Conservation (phyloP, 2,113 vertebrate genomes). For the Collichthys lucidus region DNA sequence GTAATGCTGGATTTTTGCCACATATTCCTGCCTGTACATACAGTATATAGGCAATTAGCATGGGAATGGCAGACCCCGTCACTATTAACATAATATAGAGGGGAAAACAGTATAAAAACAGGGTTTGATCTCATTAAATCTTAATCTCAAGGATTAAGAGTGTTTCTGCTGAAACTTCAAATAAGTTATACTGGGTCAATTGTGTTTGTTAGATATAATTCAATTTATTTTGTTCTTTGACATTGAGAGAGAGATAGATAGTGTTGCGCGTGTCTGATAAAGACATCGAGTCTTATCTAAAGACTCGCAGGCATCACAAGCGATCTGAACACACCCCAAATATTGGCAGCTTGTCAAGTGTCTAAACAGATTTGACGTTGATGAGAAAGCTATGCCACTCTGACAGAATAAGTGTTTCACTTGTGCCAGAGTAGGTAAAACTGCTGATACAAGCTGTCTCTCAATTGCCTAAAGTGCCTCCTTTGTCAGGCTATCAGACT, state of each 20-base stretch:
- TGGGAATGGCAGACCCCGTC: not conserved
- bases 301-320: slow-evolving; percentile 43
- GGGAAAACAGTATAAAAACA: not conserved
- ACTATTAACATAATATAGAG: not conserved
- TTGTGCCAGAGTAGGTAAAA: slow-evolving; percentile 73
- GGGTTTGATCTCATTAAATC: not conserved
- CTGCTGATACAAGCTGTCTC: slow-evolving; percentile 78
- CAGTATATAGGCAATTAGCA: not conserved
- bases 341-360: slow-evolving; percentile 77
- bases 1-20: not conserved
- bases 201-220: slow-evolving; percentile 12
- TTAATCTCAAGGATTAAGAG: not conserved
- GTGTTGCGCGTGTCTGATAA: slow-evolving; percentile 40
- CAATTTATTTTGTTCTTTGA: slow-evolving; percentile 28
- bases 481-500: slow-evolving; percentile 70
- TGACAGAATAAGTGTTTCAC: slow-evolving; percentile 72
- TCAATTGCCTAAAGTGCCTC: slow-evolving; percentile 77
- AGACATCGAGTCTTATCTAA: slow-evolving; percentile 52
- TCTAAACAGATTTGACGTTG: slow-evolving; percentile 75
- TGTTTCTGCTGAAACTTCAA: slow-evolving; percentile 29
- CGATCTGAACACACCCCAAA: slow-evolving; percentile 55
- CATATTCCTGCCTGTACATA: not conserved
- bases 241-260: slow-evolving; percentile 34
- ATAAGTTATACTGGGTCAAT: not conserved
- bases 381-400: slow-evolving; percentile 73